Evolutionary conservation across 2,113 vertebrate species (phyloP).

Genomic region (Nannobrachium achirus): DNA sequence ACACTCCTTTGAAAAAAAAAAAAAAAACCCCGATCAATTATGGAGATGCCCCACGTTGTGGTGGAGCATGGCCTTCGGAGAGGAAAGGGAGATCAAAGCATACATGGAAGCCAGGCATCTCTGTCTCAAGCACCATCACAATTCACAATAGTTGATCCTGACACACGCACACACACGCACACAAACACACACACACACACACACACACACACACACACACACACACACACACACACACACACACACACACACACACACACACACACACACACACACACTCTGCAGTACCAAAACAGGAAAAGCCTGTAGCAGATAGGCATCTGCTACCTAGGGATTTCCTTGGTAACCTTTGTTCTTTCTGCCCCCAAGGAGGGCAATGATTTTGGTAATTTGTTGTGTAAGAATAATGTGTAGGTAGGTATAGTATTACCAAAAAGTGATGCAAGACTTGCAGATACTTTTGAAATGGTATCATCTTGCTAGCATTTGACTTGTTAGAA

Average conservation of each 20-base stretch:
- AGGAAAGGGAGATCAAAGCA: conserved; percentile 58
- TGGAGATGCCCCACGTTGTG: conserved; percentile 47
- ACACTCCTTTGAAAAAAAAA: conserved; percentile 25
- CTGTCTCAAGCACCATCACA: conserved; percentile 5
- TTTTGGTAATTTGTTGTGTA: neutral
- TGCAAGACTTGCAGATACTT: neutral
- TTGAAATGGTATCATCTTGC: neutral
- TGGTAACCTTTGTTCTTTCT: conserved; percentile 24
- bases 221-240: conserved; percentile 5
- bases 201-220: conserved; percentile 7
- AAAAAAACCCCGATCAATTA: conserved; percentile 73
- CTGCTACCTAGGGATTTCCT: conserved; percentile 31
- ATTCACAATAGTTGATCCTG: conserved; percentile 16
- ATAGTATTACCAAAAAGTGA: neutral
- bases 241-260: conserved; percentile 10
- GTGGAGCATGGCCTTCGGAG: conserved; percentile 47
- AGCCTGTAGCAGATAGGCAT: conserved; percentile 33
- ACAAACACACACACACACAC: no score
- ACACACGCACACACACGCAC: no score
- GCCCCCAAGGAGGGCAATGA: neutral
- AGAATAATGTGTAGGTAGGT: neutral
- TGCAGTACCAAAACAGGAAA: conserved; percentile 13
- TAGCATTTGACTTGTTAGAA: neutral
- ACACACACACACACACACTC: conserved; percentile 8
- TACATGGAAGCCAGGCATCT: conserved; percentile 12